These are phyloP conservation scores for Okapia johnstoni DNA, from an alignment of 2,113 vertebrate genomes.

Conservation along the genomic window DNA sequence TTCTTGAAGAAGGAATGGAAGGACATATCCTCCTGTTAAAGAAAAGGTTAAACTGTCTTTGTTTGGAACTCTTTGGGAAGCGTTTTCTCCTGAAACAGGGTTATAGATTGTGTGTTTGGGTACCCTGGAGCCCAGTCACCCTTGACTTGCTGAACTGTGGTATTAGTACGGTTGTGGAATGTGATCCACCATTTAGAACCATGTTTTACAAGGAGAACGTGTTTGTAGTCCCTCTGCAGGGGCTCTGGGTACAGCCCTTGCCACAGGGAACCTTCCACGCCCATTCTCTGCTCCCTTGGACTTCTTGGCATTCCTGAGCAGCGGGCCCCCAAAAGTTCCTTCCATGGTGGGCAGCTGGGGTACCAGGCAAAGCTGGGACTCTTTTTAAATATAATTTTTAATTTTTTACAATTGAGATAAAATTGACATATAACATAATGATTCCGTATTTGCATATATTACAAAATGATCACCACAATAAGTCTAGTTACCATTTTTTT, in stretches of 20 bases:
- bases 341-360: not conserved
- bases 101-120: not conserved
- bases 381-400: not conserved
- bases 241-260: not conserved
- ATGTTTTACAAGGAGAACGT: not conserved
- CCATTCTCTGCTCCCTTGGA: not conserved
- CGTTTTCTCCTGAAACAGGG: not conserved
- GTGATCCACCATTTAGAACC: not conserved
- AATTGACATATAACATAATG: not conserved
- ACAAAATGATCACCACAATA: not conserved
- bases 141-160: not conserved
- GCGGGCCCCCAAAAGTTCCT: not conserved
- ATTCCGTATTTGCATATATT: not conserved
- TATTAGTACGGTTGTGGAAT: not conserved
- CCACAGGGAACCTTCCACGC: not conserved
- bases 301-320: not conserved
- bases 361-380: not conserved
- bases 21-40: not conserved
- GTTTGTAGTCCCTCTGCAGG: not conserved
- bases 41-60: constrained; percentile 8
- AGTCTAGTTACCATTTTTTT: not conserved
- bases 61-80: not conserved
- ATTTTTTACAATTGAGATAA: not conserved
- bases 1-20: not conserved
- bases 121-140: not conserved